A percentile compares a stretch with the other conserved stretches of the same genome.
These are phyloP conservation scores for Anhinga anhinga DNA, from an alignment of 2,113 vertebrate species.

Conservation along the genomic window DNA sequence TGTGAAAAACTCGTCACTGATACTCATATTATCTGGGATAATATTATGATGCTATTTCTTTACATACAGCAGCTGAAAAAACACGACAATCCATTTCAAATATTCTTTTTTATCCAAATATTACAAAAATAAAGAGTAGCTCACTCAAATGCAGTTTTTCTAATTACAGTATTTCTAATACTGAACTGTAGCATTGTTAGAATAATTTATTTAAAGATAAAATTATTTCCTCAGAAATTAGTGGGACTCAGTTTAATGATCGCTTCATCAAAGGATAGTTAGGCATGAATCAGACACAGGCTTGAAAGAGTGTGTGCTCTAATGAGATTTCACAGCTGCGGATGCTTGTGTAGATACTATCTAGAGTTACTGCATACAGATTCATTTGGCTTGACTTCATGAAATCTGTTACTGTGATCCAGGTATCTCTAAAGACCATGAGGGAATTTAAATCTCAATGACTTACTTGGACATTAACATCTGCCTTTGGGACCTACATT, in stretches of 20 bases:
- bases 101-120: not conserved
- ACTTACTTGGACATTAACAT: not conserved
- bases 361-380: not conserved
- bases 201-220: not conserved
- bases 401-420: not conserved
- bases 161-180: not conserved
- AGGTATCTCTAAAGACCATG: not conserved
- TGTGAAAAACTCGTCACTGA: not conserved
- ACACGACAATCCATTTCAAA: not conserved
- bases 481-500: not conserved
- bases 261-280: not conserved
- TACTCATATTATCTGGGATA: not conserved
- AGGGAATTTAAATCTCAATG: not conserved
- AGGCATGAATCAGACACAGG: not conserved
- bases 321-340: not conserved
- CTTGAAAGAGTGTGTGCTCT: not conserved
- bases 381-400: not conserved
- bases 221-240: not conserved
- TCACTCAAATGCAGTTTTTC: not conserved
- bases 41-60: not conserved
- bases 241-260: not conserved
- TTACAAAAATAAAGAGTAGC: not conserved
- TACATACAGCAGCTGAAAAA: not conserved
- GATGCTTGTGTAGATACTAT: not conserved
- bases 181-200: not conserved